Conservation (phyloP, 2,888 invertebrate genomes). For the Dolomedes plantarius region DNA sequence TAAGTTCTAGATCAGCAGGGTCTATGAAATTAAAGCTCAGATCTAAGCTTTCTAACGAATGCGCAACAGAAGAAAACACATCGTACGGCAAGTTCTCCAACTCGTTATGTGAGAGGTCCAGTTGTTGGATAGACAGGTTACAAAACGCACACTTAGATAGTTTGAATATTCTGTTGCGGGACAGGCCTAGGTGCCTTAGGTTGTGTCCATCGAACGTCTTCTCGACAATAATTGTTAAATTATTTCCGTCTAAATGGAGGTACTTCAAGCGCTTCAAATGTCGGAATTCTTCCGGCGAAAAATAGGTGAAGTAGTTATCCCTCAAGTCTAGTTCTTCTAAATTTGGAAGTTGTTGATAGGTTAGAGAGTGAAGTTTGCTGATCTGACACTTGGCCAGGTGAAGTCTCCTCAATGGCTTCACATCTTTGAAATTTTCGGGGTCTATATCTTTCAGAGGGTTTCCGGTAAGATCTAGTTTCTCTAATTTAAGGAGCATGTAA, state of each 20-base stretch:
- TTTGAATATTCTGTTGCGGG: conserved; percentile 85
- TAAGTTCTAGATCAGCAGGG: conserved; percentile 77
- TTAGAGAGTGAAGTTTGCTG: conserved; percentile 83
- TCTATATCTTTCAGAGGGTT: conserved; percentile 85
- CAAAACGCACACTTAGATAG: conserved; percentile 85
- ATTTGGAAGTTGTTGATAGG: conserved; percentile 84
- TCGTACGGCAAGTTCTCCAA: conserved; percentile 73
- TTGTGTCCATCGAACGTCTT: conserved; percentile 77
- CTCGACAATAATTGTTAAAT: conserved; percentile 81
- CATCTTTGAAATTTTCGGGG: conserved; percentile 88
- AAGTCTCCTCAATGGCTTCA: conserved; percentile 84
- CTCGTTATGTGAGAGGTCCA: conserved; percentile 86
- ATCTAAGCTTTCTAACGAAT: conserved; percentile 73
- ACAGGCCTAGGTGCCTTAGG: conserved; percentile 81
- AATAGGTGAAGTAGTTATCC: conserved; percentile 81
- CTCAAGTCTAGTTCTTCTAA: conserved; percentile 86
- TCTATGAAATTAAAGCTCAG: conserved; percentile 73
- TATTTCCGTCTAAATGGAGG: conserved; percentile 85
- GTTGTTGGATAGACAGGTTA: conserved; percentile 83
- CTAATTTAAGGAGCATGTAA: conserved; percentile 77
- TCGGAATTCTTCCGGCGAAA: conserved; percentile 72
- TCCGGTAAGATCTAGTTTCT: conserved; percentile 84
- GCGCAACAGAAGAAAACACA: conserved; percentile 70
- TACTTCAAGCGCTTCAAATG: conserved; percentile 70
- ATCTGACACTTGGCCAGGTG: conserved; percentile 85